These are phyloP conservation scores for Forbesichthys papilliferus DNA, from an alignment of 2,113 vertebrate genomes.

Conservation along the genomic window DNA sequence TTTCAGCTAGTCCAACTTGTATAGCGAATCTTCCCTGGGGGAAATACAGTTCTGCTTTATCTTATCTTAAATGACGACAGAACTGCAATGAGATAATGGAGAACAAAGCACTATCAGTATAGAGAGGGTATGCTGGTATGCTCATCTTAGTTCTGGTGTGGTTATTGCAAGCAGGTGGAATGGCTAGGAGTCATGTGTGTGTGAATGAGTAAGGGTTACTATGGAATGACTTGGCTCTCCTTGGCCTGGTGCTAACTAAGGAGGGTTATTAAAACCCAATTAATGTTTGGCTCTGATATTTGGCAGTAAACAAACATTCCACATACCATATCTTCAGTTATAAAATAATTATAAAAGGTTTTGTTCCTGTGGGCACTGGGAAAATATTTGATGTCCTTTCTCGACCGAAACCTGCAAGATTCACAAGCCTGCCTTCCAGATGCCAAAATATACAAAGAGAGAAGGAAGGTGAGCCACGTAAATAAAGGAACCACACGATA, in stretches of 20 bases:
- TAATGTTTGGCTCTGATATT: too few species aligned
- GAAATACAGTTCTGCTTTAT: too few species aligned
- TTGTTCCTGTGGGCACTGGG: too few species aligned
- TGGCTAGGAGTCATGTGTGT: neutral
- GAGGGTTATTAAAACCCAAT: neutral
- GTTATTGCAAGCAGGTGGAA: too few species aligned
- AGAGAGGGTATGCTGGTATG: neutral
- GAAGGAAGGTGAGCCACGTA: constrained; percentile 12
- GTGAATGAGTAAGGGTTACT: constrained; percentile 10
- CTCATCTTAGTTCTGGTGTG: neutral
- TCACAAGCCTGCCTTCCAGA: neutral
- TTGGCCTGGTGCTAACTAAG: constrained; percentile 2
- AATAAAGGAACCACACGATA: neutral
- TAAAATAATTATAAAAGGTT: too few species aligned
- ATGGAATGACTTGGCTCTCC: constrained; percentile 6
- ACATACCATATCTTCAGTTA: too few species aligned
- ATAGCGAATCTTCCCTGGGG: neutral
- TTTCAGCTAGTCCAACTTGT: neutral
- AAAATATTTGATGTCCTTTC: too few species aligned
- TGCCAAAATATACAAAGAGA: constrained; percentile 6
- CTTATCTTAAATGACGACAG: too few species aligned
- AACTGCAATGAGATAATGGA: too few species aligned
- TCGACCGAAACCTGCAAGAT: constrained; percentile 3
- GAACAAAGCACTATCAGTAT: neutral
- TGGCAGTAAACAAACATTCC: too few species aligned